phyloP scores from a whole-genome alignment of 2,113 vertebrate genomes.

The Campylomormyrus tamandua region DNA sequence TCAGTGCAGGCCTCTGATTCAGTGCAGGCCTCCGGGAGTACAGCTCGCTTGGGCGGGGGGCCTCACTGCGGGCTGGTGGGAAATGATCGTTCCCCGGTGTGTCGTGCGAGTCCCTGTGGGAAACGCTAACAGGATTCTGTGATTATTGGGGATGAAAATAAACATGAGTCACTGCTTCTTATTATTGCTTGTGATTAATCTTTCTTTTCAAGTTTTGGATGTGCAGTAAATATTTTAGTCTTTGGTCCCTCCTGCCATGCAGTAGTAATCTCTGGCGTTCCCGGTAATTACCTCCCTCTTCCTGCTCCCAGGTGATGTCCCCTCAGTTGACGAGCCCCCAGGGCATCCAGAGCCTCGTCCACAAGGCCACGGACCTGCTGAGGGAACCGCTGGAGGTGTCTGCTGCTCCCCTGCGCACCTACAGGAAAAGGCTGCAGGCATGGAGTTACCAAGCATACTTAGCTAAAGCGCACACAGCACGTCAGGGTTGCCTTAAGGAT shows the following conservation, averaged over 20 bases:
- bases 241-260: neutral
- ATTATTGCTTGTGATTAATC: neutral
- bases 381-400: slow-evolving; percentile 39
- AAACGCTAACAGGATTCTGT: neutral
- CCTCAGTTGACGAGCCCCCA: slow-evolving; percentile 28
- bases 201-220: neutral
- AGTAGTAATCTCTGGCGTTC: neutral
- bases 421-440: slow-evolving; percentile 52
- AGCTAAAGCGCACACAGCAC: neutral
- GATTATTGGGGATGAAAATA: neutral
- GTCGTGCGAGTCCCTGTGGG: neutral
- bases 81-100: neutral
- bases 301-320: slow-evolving; percentile 31
- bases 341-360: slow-evolving; percentile 33
- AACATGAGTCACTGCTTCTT: neutral
- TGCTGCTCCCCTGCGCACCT: slow-evolving; percentile 36
- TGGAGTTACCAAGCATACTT: neutral
- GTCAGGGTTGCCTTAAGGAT: neutral
- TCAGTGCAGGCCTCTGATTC: neutral
- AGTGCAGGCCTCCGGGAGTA: neutral
- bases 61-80: neutral
- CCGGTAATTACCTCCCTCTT: neutral
- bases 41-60: neutral
- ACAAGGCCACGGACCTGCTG: slow-evolving; percentile 31
- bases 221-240: neutral